Base-by-base conservation (phyloP, 2,888 invertebrate species). In the Liposcelis brunnea region DNA sequence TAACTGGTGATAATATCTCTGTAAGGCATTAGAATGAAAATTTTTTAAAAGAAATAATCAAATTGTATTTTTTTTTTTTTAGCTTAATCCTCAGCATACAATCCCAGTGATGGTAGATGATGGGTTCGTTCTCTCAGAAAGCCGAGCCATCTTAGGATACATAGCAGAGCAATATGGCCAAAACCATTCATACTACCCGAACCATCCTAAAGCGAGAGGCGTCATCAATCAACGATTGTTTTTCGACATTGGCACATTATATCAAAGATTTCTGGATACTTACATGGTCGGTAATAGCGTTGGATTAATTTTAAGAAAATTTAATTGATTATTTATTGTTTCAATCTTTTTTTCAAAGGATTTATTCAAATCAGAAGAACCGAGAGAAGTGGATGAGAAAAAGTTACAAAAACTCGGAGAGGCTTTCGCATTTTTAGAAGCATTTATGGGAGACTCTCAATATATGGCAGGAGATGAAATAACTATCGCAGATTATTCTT, bases 1-100 rank as follows among this genome's bases (percentile, higher is more conserved):
- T n/a, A n/a, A n/a, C n/a, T n/a, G n/a, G n/a, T n/a, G n/a, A n/a
- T n/a, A n/a, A n/a, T n/a, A n/a, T n/a, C n/a, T n/a, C n/a, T n/a
- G n/a, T n/a, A n/a, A n/a, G n/a, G n/a, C n/a, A n/a, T n/a, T n/a
- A n/a, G n/a, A n/a, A n/a, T n/a, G n/a, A n/a, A n/a, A n/a, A n/a
- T 26, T 26, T 26, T 26, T 26, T 8, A 26, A 26, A 26, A 6
- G 26, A 26, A 26, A 8, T 4, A 26, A 26, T 26, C 8, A 26
- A 26, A 6, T 26, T 26, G 26, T 26, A n/a, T n/a, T n/a, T 19
- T 40, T 40, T 40, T 6, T 18, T 12, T 40, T 40, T 5, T 19
- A 44, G 44, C 18, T 44, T 10, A 44, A 33, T 16, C 44, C 44
- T 38, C 44, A 44, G 15, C 44, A 44, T 16, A 44, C 44, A 12